Base-by-base conservation (phyloP, 2,113 vertebrate genomes). In the Xenopus laevis region DNA sequence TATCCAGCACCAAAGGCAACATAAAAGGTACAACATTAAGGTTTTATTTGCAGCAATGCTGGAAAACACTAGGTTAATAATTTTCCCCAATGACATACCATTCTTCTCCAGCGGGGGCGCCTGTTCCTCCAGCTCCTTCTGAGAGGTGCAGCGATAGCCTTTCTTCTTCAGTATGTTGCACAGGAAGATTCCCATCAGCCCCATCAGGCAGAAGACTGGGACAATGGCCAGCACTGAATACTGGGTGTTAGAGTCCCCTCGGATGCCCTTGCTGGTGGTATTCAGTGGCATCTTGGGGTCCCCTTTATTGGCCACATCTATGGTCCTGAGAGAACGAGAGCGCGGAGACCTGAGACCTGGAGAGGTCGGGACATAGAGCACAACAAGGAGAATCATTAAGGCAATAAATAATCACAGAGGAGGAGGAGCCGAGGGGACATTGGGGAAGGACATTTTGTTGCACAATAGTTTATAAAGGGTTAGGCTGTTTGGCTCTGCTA, bases 91-190 rank as follows among this genome's bases (percentile, higher is more conserved):
- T 33, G 12, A 6, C 89, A 92, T 78, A 98, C 96, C 92, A 0
- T 87, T 87, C 83, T 91, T 89, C 82, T 91, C 87, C 0, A 81
- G 87, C 0, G 45, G 69, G 15, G 82, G 81, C 0, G 79, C 79
- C 2, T 59, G 86, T 7, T 91, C 91, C 20, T 81, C 85, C 0
- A 80, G 82, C 8, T 96, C 95, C 84, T 97, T 98, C 71, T 92
- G 89, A 0, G 94, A 79, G 0, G 84, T 90, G 89, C 97, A 98
- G 81, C 84, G 88, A 83, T 94, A 98, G 27, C 97, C 97, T 79
- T 95, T 98, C 83, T 92, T 94, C 87, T 98, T 97, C 79, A 98
- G 90, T 77, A 96, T 82, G 81, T 98, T 98, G 81, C 97, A 99
- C 78, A 98, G 92, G 69, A 98, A 85, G 85, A 98, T 95, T 20